Percentiles rank a stretch among this genome's conserved stretches.
Conservation (phyloP, 1,140 invertebrate species). For the Hylaeus volcanicus region DNA sequence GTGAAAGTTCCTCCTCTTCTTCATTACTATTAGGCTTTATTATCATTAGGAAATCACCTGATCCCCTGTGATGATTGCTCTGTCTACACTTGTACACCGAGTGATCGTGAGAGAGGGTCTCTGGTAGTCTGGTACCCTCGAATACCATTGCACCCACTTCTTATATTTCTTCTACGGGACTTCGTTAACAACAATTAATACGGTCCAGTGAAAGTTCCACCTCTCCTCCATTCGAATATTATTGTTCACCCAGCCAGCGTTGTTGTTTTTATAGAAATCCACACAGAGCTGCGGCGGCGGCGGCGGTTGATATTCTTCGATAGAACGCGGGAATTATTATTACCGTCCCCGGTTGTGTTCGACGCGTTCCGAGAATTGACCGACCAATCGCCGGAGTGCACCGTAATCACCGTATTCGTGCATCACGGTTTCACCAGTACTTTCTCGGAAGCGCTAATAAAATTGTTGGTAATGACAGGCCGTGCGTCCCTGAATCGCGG, state of each 20-base stretch:
- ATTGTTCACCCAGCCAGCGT: slow-evolving; percentile 2
- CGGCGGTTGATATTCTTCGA: slow-evolving; percentile 21
- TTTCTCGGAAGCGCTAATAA: slow-evolving; percentile 43
- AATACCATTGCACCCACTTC: no score
- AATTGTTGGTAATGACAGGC: slow-evolving; percentile 42
- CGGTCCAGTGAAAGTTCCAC: background rate
- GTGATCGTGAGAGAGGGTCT: no score
- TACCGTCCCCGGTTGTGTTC: background rate
- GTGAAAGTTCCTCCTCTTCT: slow-evolving; percentile 5
- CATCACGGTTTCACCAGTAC: slow-evolving; percentile 43
- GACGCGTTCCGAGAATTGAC: slow-evolving; percentile 31
- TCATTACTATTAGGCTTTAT: background rate
- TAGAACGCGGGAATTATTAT: slow-evolving; percentile 38
- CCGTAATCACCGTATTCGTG: slow-evolving; percentile 45
- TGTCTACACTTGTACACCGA: no score
- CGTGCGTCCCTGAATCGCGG: slow-evolving; percentile 10
- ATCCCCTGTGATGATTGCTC: no score
- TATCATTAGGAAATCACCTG: no score
- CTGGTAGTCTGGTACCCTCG: no score
- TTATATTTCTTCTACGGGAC: background rate
- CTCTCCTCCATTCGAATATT: background rate
- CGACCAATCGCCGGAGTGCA: slow-evolving; percentile 7
- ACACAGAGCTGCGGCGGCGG: background rate
- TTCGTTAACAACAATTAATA: background rate
- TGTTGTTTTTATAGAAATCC: background rate